Evolutionary conservation across 2,797 vertebrate species (phyloP), one percentile per base, ranked within the genome.

Genomic region (Nothura maculosa): DNA sequence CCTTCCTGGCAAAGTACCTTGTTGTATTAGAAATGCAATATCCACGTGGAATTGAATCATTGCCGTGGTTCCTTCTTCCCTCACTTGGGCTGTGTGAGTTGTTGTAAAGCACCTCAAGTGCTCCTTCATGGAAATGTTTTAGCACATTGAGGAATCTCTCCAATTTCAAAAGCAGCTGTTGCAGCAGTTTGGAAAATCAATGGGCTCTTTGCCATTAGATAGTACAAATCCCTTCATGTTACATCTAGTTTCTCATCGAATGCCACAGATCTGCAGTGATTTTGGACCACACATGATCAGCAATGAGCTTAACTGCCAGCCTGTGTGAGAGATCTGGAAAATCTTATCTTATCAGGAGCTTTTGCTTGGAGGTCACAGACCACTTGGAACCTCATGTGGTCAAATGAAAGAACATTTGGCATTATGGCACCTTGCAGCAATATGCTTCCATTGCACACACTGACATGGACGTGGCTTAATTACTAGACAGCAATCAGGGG

Each of bases 151-250:
- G 57, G 12, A 25, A 40, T 85, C 30, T 77, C 68, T 76, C 60
- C 68, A 79, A 27, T 62, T 54, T 63, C 12, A 42, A 34, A 14
- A 64, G 6, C n/a, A 84, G 36, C 45, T 85, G 27, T 68, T 89
- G 62, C 52, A 90, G 32, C 72, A 87, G 32, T 30, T 5, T 68
- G 16, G 18, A 68, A 85, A 57, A 86, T 70, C 81, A 34, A 0
- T 87, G 72, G 57, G 9, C n/a, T 81, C 47, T 76, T 86, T 87
- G n/a, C 79, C 43, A 80, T 87, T 72, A 93, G 84, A 70, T 30
- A 89, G 15, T 76, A 77, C 54, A 93, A 94, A 92, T 85, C 78
- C 32, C 52, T 77, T 87, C 32, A 36, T 55, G 83, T 85, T 74
- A 85, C 90, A 50, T 64, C 48, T 20, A 30, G 52, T 61, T 92